Evolutionary conservation across 2,888 invertebrate species (phyloP), one percentile per base, ranked within the genome.

Genomic region (Pyrrhia umbra): DNA sequence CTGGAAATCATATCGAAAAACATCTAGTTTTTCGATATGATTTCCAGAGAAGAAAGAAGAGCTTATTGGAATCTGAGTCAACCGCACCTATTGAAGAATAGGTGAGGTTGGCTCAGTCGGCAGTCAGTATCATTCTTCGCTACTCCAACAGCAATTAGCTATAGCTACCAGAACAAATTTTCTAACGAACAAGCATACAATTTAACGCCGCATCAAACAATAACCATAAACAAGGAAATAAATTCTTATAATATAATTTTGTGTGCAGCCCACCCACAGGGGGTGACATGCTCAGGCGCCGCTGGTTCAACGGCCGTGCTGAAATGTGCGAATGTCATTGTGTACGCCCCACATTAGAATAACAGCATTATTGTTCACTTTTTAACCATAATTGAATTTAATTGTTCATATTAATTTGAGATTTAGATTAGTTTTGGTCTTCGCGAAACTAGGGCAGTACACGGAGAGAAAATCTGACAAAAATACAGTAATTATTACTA

Each of bases 291-390:
- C 68, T 50, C 68, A 69, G 68, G 75, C 75, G 77, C 63, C 73
- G 65, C 52, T 81, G 81, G 90, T 88, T 89, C 89, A 89, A 86
- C 69, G 86, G 68, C 87, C 90, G 84, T 75, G 69, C 71, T 80
- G 82, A 87, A 86, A 89, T 89, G 88, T 83, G 88, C 89, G 84
- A 89, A 88, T 90, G 86, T 88, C 89, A 89, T 87, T 87, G 85
- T 86, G 81, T 81, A 79, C 75, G 72, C 68, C 61, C 72, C 63
- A 70, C 73, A 82, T 82, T 81, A 79, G 74, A 82, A 83, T 84
- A 84, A 84, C 83, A 85, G 85, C 80, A 85, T 85, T 83, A 88
- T 75, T 75, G 55, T 63, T 55, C 42, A 52, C 47, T 59, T 63
- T 51, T 63, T 51, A 54, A 34, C 20, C 21, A 55, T 70, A 47